These are phyloP conservation scores for Spicauda simplicius DNA, from an alignment of 2,888 invertebrate genomes.

Conservation along the genomic window DNA sequence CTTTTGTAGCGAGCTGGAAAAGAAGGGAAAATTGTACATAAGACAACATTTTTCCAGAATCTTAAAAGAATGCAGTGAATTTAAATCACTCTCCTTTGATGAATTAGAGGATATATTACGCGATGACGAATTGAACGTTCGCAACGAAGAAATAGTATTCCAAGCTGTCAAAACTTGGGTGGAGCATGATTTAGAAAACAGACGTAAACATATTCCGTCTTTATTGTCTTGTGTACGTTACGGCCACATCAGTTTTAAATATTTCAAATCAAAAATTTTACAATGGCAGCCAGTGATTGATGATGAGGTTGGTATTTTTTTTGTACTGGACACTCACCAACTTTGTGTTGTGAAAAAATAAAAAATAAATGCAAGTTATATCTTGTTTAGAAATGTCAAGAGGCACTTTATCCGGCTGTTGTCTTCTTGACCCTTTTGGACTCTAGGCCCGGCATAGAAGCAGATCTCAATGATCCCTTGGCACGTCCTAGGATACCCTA, in stretches of 20 bases:
- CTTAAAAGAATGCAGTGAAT: slow-evolving; percentile 86
- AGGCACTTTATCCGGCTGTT: slow-evolving; percentile 80
- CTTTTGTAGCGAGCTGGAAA: slow-evolving; percentile 88
- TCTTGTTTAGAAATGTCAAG: slow-evolving; percentile 78
- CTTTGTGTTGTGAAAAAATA: background rate
- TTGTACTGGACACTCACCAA: background rate
- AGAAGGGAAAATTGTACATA: slow-evolving; percentile 85
- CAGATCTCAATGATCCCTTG: slow-evolving; percentile 84
- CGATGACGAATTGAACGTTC: slow-evolving; percentile 90
- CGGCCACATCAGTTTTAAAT: slow-evolving; percentile 86
- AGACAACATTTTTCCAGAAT: slow-evolving; percentile 86
- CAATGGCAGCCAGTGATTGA: slow-evolving; percentile 82
- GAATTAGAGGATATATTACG: slow-evolving; percentile 87
- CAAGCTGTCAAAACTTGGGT: slow-evolving; percentile 90
- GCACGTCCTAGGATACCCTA: slow-evolving; percentile 90
- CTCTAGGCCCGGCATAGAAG: slow-evolving; percentile 75
- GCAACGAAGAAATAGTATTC: slow-evolving; percentile 90
- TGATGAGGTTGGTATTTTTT: slow-evolving; percentile 66
- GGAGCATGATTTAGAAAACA: slow-evolving; percentile 82
- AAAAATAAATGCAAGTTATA: background rate
- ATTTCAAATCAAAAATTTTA: slow-evolving; percentile 83
- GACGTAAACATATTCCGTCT: slow-evolving; percentile 83
- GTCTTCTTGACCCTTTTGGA: slow-evolving; percentile 81
- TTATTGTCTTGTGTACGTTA: slow-evolving; percentile 87
- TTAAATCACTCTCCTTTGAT: slow-evolving; percentile 84